phyloP scores from a whole-genome alignment of 2,113 vertebrate genomes.

The Platichthys stellatus region DNA sequence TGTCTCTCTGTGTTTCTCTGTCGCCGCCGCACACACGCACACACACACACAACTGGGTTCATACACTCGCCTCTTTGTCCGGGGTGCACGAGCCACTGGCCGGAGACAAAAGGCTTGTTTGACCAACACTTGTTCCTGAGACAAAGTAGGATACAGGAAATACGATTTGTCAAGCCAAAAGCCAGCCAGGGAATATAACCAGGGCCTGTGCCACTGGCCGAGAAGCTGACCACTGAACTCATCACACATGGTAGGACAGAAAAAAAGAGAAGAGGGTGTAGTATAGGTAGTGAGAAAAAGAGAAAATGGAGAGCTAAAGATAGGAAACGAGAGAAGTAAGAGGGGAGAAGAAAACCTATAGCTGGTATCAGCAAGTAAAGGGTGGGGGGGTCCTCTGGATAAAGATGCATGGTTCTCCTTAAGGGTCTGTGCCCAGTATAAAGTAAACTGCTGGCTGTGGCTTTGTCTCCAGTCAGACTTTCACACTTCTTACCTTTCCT shows the following conservation, averaged over 20 bases:
- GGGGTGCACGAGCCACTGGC: slow-evolving; percentile 81
- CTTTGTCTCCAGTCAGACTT: slow-evolving; percentile 65
- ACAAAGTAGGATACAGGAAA: slow-evolving; percentile 87
- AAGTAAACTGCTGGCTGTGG: slow-evolving; percentile 63
- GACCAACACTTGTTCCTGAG: slow-evolving; percentile 87
- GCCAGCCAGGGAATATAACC: slow-evolving; percentile 51
- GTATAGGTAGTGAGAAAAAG: slow-evolving; percentile 19
- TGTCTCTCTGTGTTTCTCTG: slow-evolving; percentile 42
- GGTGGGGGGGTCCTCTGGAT: not conserved
- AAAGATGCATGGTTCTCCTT: slow-evolving; percentile 45
- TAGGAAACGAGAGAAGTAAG: slow-evolving; percentile 1
- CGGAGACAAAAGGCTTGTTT: slow-evolving; percentile 88
- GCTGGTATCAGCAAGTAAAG: slow-evolving; percentile 41
- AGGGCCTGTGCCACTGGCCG: not conserved
- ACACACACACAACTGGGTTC: slow-evolving; percentile 22
- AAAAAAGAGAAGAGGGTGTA: not conserved
- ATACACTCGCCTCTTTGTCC: slow-evolving; percentile 82
- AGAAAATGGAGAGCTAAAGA: slow-evolving; percentile 31
- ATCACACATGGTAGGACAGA: not conserved
- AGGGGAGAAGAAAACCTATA: slow-evolving; percentile 27
- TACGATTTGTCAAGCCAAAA: slow-evolving; percentile 79
- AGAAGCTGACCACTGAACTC: slow-evolving; percentile 70
- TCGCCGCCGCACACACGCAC: slow-evolving; percentile 28
- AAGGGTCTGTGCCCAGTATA: slow-evolving; percentile 48
- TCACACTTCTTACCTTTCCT: slow-evolving; percentile 66